Evolutionary conservation across 2,888 invertebrate species (phyloP).

Genomic region (Sepiola atlantica): DNA sequence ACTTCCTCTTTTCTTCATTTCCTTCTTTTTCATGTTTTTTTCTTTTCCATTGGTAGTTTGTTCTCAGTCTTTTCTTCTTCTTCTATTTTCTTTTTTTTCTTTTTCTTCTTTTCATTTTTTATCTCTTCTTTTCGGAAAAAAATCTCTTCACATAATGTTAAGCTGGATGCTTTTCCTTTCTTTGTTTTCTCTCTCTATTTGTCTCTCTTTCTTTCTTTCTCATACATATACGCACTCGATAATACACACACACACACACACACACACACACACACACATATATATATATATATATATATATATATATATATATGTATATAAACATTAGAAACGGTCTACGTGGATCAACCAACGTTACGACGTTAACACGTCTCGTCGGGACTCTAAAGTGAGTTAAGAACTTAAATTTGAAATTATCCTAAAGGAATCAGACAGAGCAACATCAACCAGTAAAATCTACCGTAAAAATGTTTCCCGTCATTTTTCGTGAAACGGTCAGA

Average conservation of each 20-base stretch:
- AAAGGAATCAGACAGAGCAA: too few species aligned
- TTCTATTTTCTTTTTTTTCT: not conserved
- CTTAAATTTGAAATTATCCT: too few species aligned
- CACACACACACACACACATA: not conserved
- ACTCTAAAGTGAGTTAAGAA: too few species aligned
- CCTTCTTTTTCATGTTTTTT: too few species aligned
- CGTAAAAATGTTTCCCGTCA: too few species aligned
- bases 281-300: slow-evolving; percentile 2
- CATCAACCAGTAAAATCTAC: too few species aligned
- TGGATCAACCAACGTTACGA: too few species aligned
- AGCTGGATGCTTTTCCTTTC: too few species aligned
- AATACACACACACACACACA: not conserved
- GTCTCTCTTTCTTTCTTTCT: not conserved
- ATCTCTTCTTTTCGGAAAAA: not conserved
- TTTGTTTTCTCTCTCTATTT: not conserved
- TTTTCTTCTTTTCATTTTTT: not conserved
- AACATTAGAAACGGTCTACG: too few species aligned
- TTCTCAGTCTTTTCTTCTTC: not conserved
- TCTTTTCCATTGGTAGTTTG: not conserved
- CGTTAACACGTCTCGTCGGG: too few species aligned
- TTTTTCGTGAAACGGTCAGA: too few species aligned
- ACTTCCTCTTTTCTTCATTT: too few species aligned
- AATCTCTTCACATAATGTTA: not conserved
- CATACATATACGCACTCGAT: not conserved
- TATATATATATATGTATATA: not conserved